Conservation (phyloP, 2,797 vertebrate species). For the Rhabdophis nuchalis region DNA sequence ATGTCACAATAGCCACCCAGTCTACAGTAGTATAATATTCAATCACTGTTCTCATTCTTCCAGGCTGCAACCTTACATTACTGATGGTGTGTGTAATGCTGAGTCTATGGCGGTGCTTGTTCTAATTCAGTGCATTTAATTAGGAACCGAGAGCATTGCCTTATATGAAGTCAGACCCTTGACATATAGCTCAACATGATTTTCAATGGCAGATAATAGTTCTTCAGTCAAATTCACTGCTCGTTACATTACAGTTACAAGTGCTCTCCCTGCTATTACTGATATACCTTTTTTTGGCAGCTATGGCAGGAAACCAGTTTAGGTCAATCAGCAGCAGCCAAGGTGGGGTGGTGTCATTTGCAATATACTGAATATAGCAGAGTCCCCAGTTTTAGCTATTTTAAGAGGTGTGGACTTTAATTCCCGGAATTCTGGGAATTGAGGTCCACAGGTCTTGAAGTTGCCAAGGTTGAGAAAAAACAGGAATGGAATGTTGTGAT, state of each 20-base stretch:
- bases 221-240: background rate
- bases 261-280: background rate
- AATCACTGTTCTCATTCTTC: background rate
- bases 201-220: background rate
- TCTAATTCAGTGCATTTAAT: background rate
- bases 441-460: background rate
- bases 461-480: background rate
- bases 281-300: background rate
- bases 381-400: background rate
- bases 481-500: background rate
- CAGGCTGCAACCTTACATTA: background rate
- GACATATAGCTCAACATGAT: background rate
- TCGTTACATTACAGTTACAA: background rate
- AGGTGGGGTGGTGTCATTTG: background rate
- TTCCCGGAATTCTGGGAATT: background rate
- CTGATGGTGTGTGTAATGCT: background rate
- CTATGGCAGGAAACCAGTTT: background rate
- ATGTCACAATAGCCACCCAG: background rate
- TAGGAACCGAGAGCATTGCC: background rate
- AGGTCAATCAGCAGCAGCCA: background rate
- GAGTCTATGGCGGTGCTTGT: background rate
- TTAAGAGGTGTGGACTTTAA: background rate
- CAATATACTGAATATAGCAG: background rate
- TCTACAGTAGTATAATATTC: fast-evolving
- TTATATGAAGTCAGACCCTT: background rate